Conservation (phyloP, 2,888 invertebrate genomes). For the Caenorhabditis imperialis region DNA sequence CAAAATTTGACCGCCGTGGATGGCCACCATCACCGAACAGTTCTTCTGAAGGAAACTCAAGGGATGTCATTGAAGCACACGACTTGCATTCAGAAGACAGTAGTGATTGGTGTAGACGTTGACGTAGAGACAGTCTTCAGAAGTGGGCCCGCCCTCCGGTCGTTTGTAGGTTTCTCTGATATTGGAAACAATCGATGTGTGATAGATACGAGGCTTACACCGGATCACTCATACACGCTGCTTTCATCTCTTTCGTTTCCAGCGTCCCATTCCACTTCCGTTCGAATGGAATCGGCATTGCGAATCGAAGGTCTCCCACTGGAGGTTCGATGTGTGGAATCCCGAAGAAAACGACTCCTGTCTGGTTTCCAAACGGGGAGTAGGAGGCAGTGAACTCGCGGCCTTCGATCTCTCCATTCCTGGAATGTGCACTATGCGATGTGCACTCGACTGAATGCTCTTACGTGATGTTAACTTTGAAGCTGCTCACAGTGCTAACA, state of each 20-base stretch:
- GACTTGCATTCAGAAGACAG: constrained; percentile 31
- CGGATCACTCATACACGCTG: constrained; percentile 50
- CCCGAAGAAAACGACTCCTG: constrained; percentile 42
- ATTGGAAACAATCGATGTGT: background rate
- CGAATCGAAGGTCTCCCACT: constrained; percentile 34
- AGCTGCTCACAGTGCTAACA: too few species aligned
- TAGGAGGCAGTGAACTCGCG: constrained; percentile 14
- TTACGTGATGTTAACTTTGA: constrained; percentile 1
- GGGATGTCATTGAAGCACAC: background rate
- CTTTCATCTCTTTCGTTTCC: constrained; percentile 45
- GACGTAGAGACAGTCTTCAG: constrained; percentile 52
- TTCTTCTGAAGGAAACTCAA: constrained; percentile 31
- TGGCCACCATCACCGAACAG: constrained; percentile 53
- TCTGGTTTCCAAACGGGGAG: constrained; percentile 38
- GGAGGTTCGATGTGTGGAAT: constrained; percentile 43
- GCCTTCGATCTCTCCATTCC: constrained; percentile 25
- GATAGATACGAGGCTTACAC: constrained; percentile 3
- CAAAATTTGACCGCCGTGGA: constrained; percentile 54
- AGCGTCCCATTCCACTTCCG: constrained; percentile 38
- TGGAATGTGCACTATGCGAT: background rate
- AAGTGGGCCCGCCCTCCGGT: constrained; percentile 20
- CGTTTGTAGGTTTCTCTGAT: constrained; percentile 32
- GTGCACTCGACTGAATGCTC: too few species aligned
- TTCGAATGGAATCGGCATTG: background rate
- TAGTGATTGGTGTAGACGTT: constrained; percentile 35